Conservation (phyloP, 2,888 invertebrate genomes). For the Omphaloscelis lunosa region DNA sequence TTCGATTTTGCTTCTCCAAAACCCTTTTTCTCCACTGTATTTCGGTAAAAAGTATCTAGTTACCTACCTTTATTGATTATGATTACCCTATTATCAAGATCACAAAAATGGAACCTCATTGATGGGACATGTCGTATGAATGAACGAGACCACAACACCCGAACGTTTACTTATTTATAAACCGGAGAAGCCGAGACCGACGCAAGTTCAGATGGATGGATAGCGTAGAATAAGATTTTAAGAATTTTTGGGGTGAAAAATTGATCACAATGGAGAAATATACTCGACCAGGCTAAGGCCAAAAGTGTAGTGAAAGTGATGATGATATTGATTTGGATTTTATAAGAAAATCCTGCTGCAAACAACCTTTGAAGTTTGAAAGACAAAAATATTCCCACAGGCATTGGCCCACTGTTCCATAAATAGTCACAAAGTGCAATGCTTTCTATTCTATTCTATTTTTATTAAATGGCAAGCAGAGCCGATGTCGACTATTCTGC, state of each 20-base stretch:
- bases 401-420: neutral
- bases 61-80: slow-evolving; percentile 1
- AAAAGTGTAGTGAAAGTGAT: no score
- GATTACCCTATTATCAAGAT: neutral
- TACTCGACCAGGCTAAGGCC: neutral
- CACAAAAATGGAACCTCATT: neutral
- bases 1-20: neutral
- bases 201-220: neutral
- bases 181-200: neutral
- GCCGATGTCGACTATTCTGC: no score
- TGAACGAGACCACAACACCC: neutral
- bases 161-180: neutral
- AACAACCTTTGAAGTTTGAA: neutral
- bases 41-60: neutral
- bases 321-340: neutral
- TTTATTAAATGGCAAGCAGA: no score
- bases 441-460: no score
- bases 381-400: no score
- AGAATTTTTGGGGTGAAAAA: neutral
- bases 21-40: neutral
- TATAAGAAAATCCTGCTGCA: neutral
- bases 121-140: neutral
- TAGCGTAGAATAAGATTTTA: neutral
- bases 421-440: neutral
- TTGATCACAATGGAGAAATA: neutral